A percentile compares a stretch with the other conserved stretches of the same genome.
phyloP scores from a whole-genome alignment of 2,888 invertebrate genomes.

The Euzetes globulus region DNA sequence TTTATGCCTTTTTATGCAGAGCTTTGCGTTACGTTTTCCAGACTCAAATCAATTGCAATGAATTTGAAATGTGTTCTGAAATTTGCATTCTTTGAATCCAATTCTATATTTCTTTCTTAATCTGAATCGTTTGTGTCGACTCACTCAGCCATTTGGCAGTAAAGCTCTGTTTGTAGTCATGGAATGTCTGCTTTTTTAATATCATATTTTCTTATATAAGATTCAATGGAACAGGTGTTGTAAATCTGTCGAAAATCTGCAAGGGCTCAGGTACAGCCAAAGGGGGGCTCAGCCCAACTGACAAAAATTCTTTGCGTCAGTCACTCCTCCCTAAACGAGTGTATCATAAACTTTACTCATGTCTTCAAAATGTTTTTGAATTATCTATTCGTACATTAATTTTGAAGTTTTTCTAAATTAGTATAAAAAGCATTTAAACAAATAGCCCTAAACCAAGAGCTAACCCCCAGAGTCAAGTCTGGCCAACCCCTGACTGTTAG shows the following conservation, averaged over 20 bases:
- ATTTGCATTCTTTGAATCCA: neutral
- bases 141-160: neutral
- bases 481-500: neutral
- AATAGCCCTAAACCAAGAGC: neutral
- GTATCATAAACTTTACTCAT: neutral
- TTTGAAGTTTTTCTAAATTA: neutral
- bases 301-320: no score
- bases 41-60: neutral
- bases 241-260: neutral
- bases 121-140: neutral
- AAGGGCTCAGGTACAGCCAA: neutral
- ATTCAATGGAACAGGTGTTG: neutral
- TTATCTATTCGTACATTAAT: no score
- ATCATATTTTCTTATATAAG: neutral
- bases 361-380: neutral
- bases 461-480: neutral
- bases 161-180: neutral
- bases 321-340: neutral
- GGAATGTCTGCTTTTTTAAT: neutral
- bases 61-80: neutral
- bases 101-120: neutral
- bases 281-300: neutral
- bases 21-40: neutral
- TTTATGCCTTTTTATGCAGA: neutral
- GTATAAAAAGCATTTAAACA: neutral